phyloP scores from a whole-genome alignment of 2,113 vertebrate species.

The Bambusicola thoracicus region DNA sequence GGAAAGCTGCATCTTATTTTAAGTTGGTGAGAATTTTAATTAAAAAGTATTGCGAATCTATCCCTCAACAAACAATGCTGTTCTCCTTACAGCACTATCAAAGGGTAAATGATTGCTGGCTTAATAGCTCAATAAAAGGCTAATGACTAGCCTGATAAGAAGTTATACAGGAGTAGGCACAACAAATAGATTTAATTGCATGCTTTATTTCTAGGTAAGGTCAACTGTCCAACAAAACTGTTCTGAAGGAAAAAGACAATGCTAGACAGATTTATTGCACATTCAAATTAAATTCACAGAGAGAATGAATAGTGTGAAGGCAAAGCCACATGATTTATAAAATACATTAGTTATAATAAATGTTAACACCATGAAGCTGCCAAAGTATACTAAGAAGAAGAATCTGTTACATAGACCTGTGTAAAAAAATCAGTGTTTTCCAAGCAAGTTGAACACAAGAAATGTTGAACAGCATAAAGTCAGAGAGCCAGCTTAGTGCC shows the following conservation, averaged over 20 bases:
- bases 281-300: background rate
- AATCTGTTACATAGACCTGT: background rate
- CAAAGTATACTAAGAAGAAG: background rate
- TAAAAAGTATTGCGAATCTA: background rate
- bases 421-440: background rate
- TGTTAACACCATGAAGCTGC: background rate
- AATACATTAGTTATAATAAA: background rate
- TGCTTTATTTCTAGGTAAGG: background rate
- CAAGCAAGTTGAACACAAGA: background rate
- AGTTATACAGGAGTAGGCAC: background rate
- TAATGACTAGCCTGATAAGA: background rate
- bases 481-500: background rate
- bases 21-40: background rate
- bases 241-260: background rate
- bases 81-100: background rate
- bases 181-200: background rate
- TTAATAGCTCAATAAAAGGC: background rate
- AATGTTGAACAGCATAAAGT: background rate
- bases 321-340: background rate
- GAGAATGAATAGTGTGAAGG: background rate
- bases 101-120: background rate
- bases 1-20: background rate
- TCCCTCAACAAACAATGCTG: background rate
- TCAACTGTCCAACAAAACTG: background rate
- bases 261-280: background rate